Evolutionary conservation across 1,140 invertebrate genomes (phyloP).

Genomic region (Drosophila malerkotliana): DNA sequence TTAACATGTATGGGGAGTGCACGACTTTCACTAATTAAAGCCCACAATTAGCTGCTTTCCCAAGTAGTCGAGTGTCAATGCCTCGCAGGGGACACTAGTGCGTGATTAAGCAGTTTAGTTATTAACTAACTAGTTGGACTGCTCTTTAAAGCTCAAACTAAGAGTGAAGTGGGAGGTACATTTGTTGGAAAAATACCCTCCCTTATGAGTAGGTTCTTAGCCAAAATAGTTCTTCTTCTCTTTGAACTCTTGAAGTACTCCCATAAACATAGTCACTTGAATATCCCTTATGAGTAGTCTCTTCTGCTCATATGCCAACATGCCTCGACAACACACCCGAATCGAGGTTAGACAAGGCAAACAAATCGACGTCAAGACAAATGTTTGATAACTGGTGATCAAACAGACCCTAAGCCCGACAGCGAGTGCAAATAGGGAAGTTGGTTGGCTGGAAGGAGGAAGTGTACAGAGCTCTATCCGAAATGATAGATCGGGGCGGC

Average conservation of each 20-base stretch:
- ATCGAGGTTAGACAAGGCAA: constrained; percentile 10
- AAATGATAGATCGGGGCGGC: constrained; percentile 15
- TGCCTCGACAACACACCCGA: constrained; percentile 9
- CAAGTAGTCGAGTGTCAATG: constrained; percentile 6
- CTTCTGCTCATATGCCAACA: neutral
- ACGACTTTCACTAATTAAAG: constrained; percentile 54
- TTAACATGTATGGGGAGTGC: constrained; percentile 1
- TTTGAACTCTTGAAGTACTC: neutral
- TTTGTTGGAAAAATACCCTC: too few relatives aligned
- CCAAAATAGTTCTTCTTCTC: too few relatives aligned
- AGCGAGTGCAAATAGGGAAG: constrained; percentile 52
- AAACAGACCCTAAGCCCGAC: constrained; percentile 20
- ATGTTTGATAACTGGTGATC: constrained; percentile 59
- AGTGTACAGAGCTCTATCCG: constrained; percentile 10
- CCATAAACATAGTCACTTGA: too few relatives aligned
- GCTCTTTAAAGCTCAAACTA: too few relatives aligned
- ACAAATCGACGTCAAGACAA: constrained; percentile 54
- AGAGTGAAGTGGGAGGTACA: too few relatives aligned
- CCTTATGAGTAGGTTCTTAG: too few relatives aligned
- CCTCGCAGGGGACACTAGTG: neutral
- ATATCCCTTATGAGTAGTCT: neutral
- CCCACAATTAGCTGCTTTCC: constrained; percentile 30
- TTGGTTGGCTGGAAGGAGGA: constrained; percentile 38
- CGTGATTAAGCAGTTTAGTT: too few relatives aligned
- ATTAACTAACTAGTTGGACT: too few relatives aligned